These are phyloP conservation scores for Pogonophryne albipinna DNA, from an alignment of 2,797 vertebrate genomes.

Conservation along the genomic window DNA sequence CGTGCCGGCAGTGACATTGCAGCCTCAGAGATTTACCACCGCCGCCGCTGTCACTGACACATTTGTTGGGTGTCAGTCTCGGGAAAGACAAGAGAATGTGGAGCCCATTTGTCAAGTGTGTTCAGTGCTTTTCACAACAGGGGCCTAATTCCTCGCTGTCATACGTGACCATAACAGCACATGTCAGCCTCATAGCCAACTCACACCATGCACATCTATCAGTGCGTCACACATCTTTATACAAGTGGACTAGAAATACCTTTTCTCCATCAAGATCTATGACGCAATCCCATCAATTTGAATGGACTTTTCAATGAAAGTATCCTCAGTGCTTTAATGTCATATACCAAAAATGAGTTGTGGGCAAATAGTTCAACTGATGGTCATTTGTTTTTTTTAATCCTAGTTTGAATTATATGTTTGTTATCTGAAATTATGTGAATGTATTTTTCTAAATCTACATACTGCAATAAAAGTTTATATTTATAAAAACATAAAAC, in stretches of 20 bases:
- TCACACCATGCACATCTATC: constrained; percentile 40
- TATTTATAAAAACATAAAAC: constrained; percentile 93
- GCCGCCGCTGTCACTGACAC: constrained; percentile 34
- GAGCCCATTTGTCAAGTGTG: constrained; percentile 73
- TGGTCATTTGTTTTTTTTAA: constrained; percentile 66
- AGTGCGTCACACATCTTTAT: constrained; percentile 41
- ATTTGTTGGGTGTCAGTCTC: constrained; percentile 63
- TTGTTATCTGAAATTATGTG: constrained; percentile 99
- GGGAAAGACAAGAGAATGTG: constrained; percentile 59
- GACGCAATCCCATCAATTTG: constrained; percentile 51
- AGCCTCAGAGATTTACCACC: constrained; percentile 60
- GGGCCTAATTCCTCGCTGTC: constrained; percentile 63
- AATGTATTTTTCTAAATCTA: constrained; percentile 99
- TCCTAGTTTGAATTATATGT: constrained; percentile 95
- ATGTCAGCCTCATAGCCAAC: constrained; percentile 68
- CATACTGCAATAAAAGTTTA: constrained; percentile 99
- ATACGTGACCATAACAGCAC: constrained; percentile 63
- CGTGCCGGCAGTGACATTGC: constrained; percentile 28
- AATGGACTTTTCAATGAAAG: constrained; percentile 74
- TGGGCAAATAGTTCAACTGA: constrained; percentile 77
- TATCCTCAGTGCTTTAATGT: constrained; percentile 90
- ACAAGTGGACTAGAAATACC: constrained; percentile 28
- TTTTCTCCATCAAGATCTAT: constrained; percentile 45
- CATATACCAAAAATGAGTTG: constrained; percentile 90
- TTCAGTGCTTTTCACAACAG: constrained; percentile 65